Percentiles rank a stretch among this genome's conserved stretches.
Conservation (phyloP, 2,888 invertebrate species). For the Apocheima hispidaria region DNA sequence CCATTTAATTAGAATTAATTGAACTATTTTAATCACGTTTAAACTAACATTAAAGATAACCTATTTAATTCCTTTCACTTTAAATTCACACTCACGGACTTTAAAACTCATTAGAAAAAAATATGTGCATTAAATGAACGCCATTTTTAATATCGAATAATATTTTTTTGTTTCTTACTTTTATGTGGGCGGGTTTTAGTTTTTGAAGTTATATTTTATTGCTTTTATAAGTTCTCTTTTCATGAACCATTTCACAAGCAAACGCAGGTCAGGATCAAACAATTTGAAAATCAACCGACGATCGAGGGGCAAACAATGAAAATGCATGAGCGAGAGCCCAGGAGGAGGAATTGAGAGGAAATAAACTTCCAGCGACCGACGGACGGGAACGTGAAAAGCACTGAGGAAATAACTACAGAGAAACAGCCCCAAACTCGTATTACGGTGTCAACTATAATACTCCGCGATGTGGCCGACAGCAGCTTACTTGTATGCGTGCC, state of each 20-base stretch:
- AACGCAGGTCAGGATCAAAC: neutral
- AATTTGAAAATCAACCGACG: constrained; percentile 20
- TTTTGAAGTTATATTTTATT: neutral
- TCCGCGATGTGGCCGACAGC: too few relatives aligned
- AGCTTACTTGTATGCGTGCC: too few relatives aligned
- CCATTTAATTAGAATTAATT: too few relatives aligned
- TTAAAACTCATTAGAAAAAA: too few relatives aligned
- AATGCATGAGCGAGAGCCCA: constrained; percentile 27
- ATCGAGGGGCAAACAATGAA: constrained; percentile 33
- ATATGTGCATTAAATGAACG: too few relatives aligned
- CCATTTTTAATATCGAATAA: too few relatives aligned
- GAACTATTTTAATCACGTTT: too few relatives aligned
- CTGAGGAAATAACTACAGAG: neutral
- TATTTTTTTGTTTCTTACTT: too few relatives aligned
- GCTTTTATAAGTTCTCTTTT: neutral
- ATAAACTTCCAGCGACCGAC: constrained; percentile 2
- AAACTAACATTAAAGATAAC: too few relatives aligned
- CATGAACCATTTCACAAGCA: neutral
- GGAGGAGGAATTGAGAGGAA: neutral
- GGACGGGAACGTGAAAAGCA: neutral
- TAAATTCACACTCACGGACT: too few relatives aligned
- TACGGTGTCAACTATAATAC: neutral
- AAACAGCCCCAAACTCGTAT: neutral
- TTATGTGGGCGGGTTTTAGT: too few relatives aligned
- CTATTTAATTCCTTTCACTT: too few relatives aligned